Conservation (phyloP, 2,113 vertebrate genomes). For the Azemiops feae region DNA sequence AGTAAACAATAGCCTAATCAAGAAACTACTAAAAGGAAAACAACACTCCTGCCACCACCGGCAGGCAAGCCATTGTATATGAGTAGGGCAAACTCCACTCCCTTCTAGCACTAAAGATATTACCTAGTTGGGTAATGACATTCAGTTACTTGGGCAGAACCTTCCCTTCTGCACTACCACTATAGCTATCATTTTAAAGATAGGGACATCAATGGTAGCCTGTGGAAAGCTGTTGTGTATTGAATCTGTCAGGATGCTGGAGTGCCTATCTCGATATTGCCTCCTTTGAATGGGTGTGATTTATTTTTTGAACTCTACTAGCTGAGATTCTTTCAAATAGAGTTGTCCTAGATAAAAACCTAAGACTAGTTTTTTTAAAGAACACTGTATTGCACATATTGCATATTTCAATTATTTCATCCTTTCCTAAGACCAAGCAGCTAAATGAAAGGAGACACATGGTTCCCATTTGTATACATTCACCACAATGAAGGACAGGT, state of each 20-base stretch:
- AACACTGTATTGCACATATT: neutral
- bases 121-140: no score
- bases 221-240: neutral
- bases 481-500: neutral
- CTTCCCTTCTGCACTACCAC: neutral
- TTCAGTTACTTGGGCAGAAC: neutral
- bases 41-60: neutral
- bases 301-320: neutral
- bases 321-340: neutral
- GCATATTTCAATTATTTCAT: neutral
- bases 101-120: neutral
- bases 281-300: neutral
- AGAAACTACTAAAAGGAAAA: neutral
- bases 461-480: neutral
- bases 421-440: neutral
- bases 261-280: neutral
- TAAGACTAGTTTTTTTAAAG: neutral
- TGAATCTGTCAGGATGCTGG: neutral
- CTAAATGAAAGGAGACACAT: neutral
- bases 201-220: neutral
- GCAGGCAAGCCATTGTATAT: neutral
- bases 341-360: neutral
- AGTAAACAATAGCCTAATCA: neutral
- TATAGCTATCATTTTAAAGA: neutral
- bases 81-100: neutral